These are phyloP conservation scores for Noctua fimbriata DNA, from an alignment of 2,888 invertebrate species.

Conservation along the genomic window DNA sequence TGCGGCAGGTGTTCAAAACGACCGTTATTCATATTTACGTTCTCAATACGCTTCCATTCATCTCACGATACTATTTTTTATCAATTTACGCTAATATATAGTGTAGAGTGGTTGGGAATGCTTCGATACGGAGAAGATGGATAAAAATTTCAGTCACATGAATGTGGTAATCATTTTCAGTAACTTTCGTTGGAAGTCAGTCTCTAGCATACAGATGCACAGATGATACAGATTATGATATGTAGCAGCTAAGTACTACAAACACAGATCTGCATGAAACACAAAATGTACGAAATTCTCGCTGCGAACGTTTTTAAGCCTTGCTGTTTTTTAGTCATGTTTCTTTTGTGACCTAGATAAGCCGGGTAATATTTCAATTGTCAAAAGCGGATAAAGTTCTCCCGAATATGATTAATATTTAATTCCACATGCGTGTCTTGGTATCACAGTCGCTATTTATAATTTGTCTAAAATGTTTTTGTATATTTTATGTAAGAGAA, in stretches of 20 bases:
- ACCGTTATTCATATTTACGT: constrained; percentile 39
- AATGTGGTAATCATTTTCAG: neutral
- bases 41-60: constrained; percentile 40
- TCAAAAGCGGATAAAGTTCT: constrained; percentile 45
- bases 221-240: neutral
- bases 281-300: constrained; percentile 25
- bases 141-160: neutral
- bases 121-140: neutral
- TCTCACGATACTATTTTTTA: constrained; percentile 59
- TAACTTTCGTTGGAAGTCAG: neutral
- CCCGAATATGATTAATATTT: constrained; percentile 41
- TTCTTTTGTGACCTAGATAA: constrained; percentile 58
- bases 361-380: constrained; percentile 58
- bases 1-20: constrained; percentile 40
- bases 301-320: constrained; percentile 19
- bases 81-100: constrained; percentile 62
- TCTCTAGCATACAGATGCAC: neutral
- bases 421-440: constrained; percentile 18
- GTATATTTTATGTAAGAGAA: neutral
- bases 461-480: constrained; percentile 16
- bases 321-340: constrained; percentile 35
- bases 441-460: constrained; percentile 10
- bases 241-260: neutral
- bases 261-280: constrained; percentile 16
- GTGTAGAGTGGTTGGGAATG: constrained; percentile 4